These are phyloP conservation scores for Eudemis profundana DNA, from an alignment of 2,888 invertebrate genomes.

Conservation along the genomic window DNA sequence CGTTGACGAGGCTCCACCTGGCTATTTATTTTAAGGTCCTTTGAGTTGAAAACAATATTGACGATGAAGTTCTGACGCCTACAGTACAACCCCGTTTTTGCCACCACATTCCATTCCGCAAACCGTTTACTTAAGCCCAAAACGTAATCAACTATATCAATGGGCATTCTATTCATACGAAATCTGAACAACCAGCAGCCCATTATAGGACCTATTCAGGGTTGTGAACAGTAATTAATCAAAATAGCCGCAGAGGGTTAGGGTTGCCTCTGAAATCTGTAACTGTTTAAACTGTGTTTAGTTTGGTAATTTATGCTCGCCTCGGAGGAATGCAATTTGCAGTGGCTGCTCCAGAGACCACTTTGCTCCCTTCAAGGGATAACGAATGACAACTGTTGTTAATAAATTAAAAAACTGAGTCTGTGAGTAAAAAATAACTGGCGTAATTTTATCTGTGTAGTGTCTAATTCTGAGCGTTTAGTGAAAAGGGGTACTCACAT, in stretches of 20 bases:
- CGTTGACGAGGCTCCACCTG: too few relatives aligned
- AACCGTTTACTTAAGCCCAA: constrained; percentile 34
- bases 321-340: background rate
- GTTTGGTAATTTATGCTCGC: constrained; percentile 6
- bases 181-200: constrained; percentile 51
- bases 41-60: too few relatives aligned
- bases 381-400: background rate
- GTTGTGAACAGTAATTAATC: constrained; percentile 61
- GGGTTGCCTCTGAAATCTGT: constrained; percentile 42
- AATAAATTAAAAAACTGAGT: background rate
- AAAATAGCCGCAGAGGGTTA: constrained; percentile 54
- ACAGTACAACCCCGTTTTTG: constrained; percentile 33
- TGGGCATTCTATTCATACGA: constrained; percentile 55
- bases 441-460: too few relatives aligned
- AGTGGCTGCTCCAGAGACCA: background rate
- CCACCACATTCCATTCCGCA: constrained; percentile 6
- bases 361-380: background rate
- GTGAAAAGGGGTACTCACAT: too few relatives aligned
- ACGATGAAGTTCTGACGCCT: too few relatives aligned
- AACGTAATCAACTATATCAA: constrained; percentile 47
- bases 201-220: constrained; percentile 58
- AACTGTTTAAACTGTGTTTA: constrained; percentile 19
- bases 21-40: too few relatives aligned
- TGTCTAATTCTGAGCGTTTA: too few relatives aligned
- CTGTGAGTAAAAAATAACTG: too few relatives aligned